These are phyloP conservation scores for Zapus hudsonius DNA, from an alignment of 2,113 vertebrate species.

Conservation along the genomic window DNA sequence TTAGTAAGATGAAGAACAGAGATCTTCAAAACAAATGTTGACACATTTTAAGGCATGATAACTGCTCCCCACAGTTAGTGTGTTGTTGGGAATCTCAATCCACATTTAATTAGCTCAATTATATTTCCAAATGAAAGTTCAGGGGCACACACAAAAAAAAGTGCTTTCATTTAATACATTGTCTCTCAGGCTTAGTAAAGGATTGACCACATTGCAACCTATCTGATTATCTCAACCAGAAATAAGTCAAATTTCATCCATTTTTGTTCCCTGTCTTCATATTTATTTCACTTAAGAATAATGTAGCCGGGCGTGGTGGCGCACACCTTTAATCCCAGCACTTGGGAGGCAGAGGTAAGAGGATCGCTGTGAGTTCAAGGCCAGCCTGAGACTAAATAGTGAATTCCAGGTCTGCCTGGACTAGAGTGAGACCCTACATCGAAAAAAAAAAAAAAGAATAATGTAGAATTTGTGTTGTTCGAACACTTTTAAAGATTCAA, in stretches of 20 bases:
- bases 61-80: no score
- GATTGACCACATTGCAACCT: conserved; percentile 60
- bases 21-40: no score
- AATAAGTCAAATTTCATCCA: background rate
- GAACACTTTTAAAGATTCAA: background rate
- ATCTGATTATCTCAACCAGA: conserved; percentile 39
- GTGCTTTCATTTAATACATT: conserved; percentile 49
- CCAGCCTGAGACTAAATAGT: no score
- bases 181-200: conserved; percentile 47
- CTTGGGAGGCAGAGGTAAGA: no score
- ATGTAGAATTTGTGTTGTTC: background rate
- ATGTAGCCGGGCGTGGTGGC: no score
- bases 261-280: background rate
- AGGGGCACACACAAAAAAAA: background rate
- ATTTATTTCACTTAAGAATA: background rate
- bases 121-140: conserved; percentile 73
- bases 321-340: no score
- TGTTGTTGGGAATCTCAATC: conserved; percentile 63
- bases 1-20: no score
- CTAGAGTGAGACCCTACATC: no score
- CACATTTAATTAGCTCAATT: conserved; percentile 80
- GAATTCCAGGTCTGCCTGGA: no score
- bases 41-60: no score
- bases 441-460: no score
- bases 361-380: no score